These are phyloP conservation scores for Falcunculus frontatus DNA, from an alignment of 2,113 vertebrate genomes.

Conservation along the genomic window DNA sequence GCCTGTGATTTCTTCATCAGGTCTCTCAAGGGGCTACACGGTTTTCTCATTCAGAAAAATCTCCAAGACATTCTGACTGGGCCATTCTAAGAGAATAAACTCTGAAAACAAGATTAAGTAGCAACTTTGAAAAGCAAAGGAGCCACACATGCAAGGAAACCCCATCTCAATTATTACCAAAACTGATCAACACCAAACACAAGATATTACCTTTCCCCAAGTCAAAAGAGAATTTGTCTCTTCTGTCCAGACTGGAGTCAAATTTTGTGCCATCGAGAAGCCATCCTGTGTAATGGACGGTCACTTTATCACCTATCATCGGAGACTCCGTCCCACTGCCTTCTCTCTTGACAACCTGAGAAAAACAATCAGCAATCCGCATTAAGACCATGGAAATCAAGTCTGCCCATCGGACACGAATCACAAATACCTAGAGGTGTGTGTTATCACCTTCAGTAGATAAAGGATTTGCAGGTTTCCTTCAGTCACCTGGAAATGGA, in stretches of 20 bases:
- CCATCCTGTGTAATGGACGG: constrained; percentile 93
- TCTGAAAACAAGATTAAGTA: neutral
- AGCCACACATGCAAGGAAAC: neutral
- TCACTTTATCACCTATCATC: constrained; percentile 94
- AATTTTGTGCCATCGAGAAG: constrained; percentile 91
- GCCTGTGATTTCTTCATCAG: neutral
- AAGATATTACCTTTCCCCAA: constrained; percentile 87
- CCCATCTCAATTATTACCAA: neutral
- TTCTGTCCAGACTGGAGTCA: constrained; percentile 91
- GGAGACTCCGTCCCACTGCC: constrained; percentile 84
- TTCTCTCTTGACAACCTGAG: constrained; percentile 88
- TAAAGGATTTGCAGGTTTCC: neutral
- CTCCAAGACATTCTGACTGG: neutral
- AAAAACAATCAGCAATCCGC: neutral
- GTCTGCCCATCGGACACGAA: neutral
- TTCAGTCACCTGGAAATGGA: neutral
- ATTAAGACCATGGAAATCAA: neutral
- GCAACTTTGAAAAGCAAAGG: neutral
- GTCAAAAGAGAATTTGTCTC: constrained; percentile 91
- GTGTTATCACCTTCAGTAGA: neutral
- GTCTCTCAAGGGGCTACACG: neutral
- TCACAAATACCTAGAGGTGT: neutral
- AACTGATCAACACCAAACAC: neutral
- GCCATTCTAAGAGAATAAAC: neutral
- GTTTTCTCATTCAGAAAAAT: neutral